Evolutionary conservation across 1,140 invertebrate species (phyloP).

Genomic region (Drosophila nikananu): DNA sequence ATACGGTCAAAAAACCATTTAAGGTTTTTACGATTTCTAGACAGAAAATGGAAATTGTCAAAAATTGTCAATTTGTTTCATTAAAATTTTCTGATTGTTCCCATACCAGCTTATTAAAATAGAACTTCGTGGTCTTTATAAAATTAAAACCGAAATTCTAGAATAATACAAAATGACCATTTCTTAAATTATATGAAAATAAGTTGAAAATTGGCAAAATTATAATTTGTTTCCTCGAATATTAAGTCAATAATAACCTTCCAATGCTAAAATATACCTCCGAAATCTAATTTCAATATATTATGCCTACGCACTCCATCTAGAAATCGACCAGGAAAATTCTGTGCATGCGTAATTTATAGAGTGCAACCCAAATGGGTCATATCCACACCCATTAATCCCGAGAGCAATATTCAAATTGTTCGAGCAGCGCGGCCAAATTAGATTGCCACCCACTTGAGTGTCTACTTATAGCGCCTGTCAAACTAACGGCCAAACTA

Average conservation of each 20-base stretch:
- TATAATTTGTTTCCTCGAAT: no score
- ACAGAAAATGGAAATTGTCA: no score
- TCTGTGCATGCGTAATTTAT: slow-evolving; percentile 25
- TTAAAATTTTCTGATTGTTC: no score
- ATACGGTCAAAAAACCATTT: no score
- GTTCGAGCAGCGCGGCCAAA: slow-evolving; percentile 46
- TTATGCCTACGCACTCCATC: not conserved
- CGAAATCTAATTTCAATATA: not conserved
- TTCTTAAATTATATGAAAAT: no score
- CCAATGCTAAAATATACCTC: not conserved
- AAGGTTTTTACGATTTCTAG: no score
- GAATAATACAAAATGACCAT: no score
- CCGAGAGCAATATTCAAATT: slow-evolving; percentile 47
- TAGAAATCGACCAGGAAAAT: not conserved
- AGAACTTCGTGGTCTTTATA: no score
- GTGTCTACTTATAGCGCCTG: slow-evolving; percentile 36
- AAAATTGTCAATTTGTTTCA: no score
- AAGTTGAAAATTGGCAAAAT: no score
- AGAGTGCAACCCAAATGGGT: slow-evolving; percentile 47
- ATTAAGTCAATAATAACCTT: not conserved
- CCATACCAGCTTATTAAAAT: no score
- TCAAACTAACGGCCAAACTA: slow-evolving; percentile 58
- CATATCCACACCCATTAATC: slow-evolving; percentile 51
- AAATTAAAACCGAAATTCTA: no score
- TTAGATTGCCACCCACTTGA: slow-evolving; percentile 45